Evolutionary conservation across 2,888 invertebrate genomes (phyloP).

Genomic region (Cantharis rufa): DNA sequence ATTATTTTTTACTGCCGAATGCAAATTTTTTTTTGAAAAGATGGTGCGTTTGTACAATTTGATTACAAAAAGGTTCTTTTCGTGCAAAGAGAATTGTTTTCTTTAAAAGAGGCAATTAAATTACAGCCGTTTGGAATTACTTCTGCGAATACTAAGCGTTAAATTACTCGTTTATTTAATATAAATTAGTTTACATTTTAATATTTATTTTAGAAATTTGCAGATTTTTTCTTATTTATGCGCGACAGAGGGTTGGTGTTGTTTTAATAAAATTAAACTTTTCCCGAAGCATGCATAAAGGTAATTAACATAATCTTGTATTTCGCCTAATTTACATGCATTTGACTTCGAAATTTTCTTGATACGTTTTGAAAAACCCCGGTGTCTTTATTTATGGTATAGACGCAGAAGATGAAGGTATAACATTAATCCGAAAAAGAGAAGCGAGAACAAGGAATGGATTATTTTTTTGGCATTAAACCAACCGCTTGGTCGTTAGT

Average conservation of each 20-base stretch:
- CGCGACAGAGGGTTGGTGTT: background rate
- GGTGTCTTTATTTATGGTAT: background rate
- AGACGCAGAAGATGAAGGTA: background rate
- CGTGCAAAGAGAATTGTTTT: background rate
- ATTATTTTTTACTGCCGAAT: background rate
- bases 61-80: background rate
- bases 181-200: background rate
- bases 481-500: background rate
- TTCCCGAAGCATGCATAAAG: background rate
- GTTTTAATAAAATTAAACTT: background rate
- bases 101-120: background rate
- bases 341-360: slow-evolving; percentile 1
- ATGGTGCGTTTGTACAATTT: background rate
- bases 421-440: background rate
- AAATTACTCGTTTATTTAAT: background rate
- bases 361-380: background rate
- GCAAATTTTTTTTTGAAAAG: background rate
- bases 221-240: background rate
- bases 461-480: background rate
- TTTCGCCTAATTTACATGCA: background rate
- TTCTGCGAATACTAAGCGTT: background rate
- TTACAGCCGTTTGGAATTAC: background rate
- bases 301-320: background rate
- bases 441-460: background rate
- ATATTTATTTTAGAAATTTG: background rate